These are phyloP conservation scores for Brachypterus glaber DNA, from an alignment of 2,888 invertebrate species.

Conservation along the genomic window DNA sequence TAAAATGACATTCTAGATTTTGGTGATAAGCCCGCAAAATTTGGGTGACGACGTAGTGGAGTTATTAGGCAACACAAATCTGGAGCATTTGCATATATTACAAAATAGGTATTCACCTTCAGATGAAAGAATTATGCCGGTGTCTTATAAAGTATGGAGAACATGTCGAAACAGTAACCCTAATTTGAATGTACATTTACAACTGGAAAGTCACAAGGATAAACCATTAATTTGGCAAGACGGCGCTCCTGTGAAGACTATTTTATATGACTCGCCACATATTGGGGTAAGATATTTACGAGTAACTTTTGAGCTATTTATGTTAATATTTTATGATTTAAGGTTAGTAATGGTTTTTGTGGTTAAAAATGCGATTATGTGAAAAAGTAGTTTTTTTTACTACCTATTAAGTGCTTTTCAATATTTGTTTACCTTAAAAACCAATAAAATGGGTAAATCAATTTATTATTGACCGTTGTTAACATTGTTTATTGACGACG, in stretches of 20 bases:
- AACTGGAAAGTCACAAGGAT: slow-evolving; percentile 51
- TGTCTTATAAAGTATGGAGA: slow-evolving; percentile 43
- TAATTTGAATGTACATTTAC: slow-evolving; percentile 56
- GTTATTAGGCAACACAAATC: slow-evolving; percentile 53
- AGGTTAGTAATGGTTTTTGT: not conserved
- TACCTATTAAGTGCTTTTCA: slow-evolving; percentile 1
- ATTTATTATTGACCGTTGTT: no score
- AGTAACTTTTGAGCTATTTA: no score
- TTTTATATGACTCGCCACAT: slow-evolving; percentile 55
- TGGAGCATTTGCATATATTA: slow-evolving; percentile 60
- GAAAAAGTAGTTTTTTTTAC: slow-evolving; percentile 2
- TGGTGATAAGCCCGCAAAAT: slow-evolving; percentile 63
- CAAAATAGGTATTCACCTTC: slow-evolving; percentile 62
- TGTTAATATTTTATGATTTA: no score
- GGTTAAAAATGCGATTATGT: slow-evolving; percentile 3
- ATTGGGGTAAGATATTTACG: slow-evolving; percentile 48
- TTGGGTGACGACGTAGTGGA: slow-evolving; percentile 62
- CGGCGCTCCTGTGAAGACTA: slow-evolving; percentile 56
- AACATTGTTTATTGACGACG: no score
- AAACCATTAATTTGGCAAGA: slow-evolving; percentile 58
- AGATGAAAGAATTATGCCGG: slow-evolving; percentile 43
- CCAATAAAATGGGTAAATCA: no score
- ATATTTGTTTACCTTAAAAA: no score
- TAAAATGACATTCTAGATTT: slow-evolving; percentile 46
- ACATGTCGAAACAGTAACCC: slow-evolving; percentile 48